phyloP scores from a whole-genome alignment of 2,888 invertebrate species.

The Sphinx pinastri region DNA sequence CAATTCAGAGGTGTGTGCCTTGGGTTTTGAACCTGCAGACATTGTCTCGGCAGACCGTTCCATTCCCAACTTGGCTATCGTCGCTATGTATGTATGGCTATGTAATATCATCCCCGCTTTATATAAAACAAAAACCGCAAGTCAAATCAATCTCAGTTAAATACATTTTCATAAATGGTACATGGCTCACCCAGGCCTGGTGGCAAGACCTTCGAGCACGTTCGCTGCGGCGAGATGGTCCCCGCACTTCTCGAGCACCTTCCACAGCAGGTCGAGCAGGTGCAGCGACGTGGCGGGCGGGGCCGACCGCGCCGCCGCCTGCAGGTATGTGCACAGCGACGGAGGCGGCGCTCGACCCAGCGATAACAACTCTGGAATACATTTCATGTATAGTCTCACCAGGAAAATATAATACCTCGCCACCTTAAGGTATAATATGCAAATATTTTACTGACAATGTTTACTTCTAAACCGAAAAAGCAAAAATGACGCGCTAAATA shows the following conservation, averaged over 20 bases:
- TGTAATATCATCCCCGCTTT: too few species aligned
- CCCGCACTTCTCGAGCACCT: constrained; percentile 96
- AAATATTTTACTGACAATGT: too few species aligned
- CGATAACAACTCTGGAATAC: constrained; percentile 81
- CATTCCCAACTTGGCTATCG: too few species aligned
- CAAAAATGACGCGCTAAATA: too few species aligned
- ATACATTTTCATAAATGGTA: neutral
- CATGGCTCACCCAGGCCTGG: constrained; percentile 84
- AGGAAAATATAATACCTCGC: too few species aligned
- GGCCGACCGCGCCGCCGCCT: constrained; percentile 80
- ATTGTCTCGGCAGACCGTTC: too few species aligned
- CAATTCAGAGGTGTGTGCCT: too few species aligned
- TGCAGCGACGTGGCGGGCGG: constrained; percentile 85
- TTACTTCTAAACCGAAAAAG: too few species aligned
- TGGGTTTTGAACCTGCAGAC: too few species aligned
- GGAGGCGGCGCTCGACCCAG: constrained; percentile 87
- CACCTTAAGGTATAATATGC: too few species aligned
- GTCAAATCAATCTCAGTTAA: neutral
- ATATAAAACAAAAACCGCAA: too few species aligned
- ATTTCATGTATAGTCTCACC: neutral
- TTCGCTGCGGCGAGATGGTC: constrained; percentile 97
- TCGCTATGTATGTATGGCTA: too few species aligned
- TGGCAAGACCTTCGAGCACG: constrained; percentile 94
- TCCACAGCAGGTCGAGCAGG: constrained; percentile 95
- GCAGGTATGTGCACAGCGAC: constrained; percentile 91